Conservation (phyloP, 1,140 invertebrate species). For the Eciton burchellii region DNA sequence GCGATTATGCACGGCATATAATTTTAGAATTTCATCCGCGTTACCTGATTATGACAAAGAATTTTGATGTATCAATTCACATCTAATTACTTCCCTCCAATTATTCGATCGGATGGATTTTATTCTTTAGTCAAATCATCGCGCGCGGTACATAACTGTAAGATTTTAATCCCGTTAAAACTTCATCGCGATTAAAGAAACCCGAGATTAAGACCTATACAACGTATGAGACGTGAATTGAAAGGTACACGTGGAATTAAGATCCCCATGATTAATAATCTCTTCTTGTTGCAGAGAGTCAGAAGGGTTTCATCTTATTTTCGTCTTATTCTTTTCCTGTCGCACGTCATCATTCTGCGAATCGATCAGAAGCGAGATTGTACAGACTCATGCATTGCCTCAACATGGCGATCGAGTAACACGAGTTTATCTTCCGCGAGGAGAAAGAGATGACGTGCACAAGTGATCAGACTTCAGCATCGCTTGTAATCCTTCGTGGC, state of each 20-base stretch:
- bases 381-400: not conserved
- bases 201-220: too few relatives aligned
- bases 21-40: not conserved
- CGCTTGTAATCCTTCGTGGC: not conserved
- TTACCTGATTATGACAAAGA: not conserved
- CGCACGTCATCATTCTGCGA: not conserved
- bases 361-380: not conserved
- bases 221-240: too few relatives aligned
- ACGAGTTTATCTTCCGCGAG: conserved; percentile 6
- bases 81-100: not conserved
- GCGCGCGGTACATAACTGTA: not conserved
- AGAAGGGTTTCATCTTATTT: not conserved
- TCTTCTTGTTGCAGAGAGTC: not conserved
- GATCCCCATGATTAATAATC: not conserved
- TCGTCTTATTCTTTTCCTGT: not conserved
- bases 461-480: conserved; percentile 14
- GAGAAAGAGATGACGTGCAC: conserved; percentile 8
- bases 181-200: not conserved
- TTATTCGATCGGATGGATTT: not conserved
- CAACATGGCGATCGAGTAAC: not conserved
- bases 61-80: not conserved
- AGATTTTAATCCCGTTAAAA: not conserved
- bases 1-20: not conserved
- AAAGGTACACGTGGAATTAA: too few relatives aligned
- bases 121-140: conserved; percentile 22